Conservation (phyloP, 2,113 vertebrate species). For the Anoplopoma fimbria region DNA sequence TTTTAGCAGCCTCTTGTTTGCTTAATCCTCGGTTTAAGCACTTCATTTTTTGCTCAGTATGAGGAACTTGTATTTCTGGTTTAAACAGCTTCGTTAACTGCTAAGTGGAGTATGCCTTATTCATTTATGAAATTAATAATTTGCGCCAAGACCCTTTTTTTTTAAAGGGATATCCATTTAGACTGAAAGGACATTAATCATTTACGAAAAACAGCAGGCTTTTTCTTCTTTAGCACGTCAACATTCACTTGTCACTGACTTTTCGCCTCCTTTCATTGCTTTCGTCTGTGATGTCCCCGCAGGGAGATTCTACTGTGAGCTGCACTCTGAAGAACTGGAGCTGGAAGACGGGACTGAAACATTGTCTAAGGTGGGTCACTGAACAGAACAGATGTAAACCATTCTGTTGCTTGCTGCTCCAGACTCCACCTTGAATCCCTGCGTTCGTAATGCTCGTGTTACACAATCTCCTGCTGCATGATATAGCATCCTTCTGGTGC, state of each 20-base stretch:
- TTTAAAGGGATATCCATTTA: constrained; percentile 10
- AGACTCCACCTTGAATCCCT: constrained; percentile 21
- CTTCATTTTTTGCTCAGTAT: neutral
- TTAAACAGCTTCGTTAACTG: constrained; percentile 9
- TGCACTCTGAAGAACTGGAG: constrained; percentile 79
- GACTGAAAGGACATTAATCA: constrained; percentile 47
- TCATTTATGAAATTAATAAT: constrained; percentile 68
- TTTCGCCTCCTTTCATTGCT: constrained; percentile 11
- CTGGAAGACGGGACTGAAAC: constrained; percentile 39
- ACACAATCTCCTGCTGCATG: constrained; percentile 35
- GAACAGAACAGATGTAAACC: constrained; percentile 22
- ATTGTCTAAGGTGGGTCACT: constrained; percentile 67
- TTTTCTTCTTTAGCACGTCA: constrained; percentile 2
- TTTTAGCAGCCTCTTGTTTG: constrained; percentile 5
- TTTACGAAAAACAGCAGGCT: constrained; percentile 23
- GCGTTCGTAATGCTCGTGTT: constrained; percentile 2
- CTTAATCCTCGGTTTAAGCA: neutral
- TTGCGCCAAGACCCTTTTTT: constrained; percentile 11
- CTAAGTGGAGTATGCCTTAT: constrained; percentile 28
- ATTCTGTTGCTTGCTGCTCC: neutral
- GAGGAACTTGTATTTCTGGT: constrained; percentile 9
- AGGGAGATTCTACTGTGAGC: constrained; percentile 85
- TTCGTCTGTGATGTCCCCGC: constrained; percentile 43
- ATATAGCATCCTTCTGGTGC: constrained; percentile 16
- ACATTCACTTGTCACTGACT: constrained; percentile 20